phyloP scores from a whole-genome alignment of 1,140 invertebrate species.

The Ridgeia piscesae region DNA sequence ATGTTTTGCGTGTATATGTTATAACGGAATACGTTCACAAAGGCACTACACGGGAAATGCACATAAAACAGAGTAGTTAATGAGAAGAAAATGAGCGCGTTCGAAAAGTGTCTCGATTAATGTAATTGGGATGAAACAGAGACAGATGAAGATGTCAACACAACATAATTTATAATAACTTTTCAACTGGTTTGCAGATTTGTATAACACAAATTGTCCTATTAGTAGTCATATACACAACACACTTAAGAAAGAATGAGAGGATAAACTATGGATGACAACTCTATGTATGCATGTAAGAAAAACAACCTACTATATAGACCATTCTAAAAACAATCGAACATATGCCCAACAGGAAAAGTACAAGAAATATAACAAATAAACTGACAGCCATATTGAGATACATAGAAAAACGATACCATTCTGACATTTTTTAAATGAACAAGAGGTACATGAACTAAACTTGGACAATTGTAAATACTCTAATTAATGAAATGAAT shows the following conservation, averaged over 20 bases:
- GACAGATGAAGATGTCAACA: neutral
- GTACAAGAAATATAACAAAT: neutral
- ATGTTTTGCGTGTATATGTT: too few relatives aligned
- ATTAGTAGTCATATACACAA: neutral
- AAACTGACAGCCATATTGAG: neutral
- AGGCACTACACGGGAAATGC: neutral
- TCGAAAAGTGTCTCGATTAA: neutral
- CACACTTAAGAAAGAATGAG: neutral
- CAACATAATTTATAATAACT: neutral
- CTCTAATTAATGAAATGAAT: neutral
- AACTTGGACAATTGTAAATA: neutral
- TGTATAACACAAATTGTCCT: neutral
- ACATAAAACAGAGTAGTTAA: neutral
- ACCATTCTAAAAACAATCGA: neutral
- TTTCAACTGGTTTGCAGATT: neutral
- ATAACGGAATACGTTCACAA: neutral
- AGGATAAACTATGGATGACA: neutral
- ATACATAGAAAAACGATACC: neutral
- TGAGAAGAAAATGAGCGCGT: neutral
- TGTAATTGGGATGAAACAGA: neutral
- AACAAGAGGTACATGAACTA: neutral
- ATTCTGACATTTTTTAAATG: neutral
- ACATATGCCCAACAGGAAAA: neutral
- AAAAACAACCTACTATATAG: neutral
- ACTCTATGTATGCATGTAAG: neutral